Base-by-base conservation (phyloP, 30 jellyfish, hydroid and myxozoan genomes). In the Cassiopea xamachana region DNA sequence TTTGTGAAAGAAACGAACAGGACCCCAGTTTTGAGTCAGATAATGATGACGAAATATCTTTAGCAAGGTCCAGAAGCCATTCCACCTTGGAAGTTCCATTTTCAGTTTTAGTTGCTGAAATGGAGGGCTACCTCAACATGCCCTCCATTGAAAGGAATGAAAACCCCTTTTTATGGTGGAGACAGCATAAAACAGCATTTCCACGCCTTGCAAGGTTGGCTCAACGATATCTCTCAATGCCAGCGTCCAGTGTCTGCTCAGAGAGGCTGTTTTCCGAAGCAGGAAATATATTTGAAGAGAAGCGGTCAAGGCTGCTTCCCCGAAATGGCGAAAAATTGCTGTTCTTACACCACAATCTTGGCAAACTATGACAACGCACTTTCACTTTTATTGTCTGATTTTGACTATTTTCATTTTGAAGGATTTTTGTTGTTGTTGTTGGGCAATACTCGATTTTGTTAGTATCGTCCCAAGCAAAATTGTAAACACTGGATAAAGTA, bases 201-300 rank as follows among this genome's bases (percentile, higher is more conserved):
- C 95, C 91, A 67, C 80, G 69, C 74, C 27, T 88, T 64, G 85
- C 90, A 45, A 68, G 51, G 81, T 85, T 79, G 9, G 95, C 90
- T 59, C 67, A 67, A 77, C 83, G 72, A 75, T 79, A 60, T 58
- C 58, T 71, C 78, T 79, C 87, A 12, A 60, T 86, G 81, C 89
- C 93, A 47, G 79, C 93, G 46, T 82, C 93, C 44, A 82, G 90
- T 74, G 94, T 83, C 55, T 82, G 72, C 39, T 82, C 94, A 75
- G 90, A 90, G 83, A 71, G 89, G 48, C 51, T 90, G 9, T 90
- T 87, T 74, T 75, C 87, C 43, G 97, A 90, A 84, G 94, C 97
- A 50, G 94, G 90, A 51, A 90, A 90, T 89, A 90, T 90, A 48
- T 81, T 75, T 58, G 93, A 81, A 58, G 97, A 81, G 84, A 81